phyloP scores from a whole-genome alignment of 2,113 vertebrate species.

The Columba livia region DNA sequence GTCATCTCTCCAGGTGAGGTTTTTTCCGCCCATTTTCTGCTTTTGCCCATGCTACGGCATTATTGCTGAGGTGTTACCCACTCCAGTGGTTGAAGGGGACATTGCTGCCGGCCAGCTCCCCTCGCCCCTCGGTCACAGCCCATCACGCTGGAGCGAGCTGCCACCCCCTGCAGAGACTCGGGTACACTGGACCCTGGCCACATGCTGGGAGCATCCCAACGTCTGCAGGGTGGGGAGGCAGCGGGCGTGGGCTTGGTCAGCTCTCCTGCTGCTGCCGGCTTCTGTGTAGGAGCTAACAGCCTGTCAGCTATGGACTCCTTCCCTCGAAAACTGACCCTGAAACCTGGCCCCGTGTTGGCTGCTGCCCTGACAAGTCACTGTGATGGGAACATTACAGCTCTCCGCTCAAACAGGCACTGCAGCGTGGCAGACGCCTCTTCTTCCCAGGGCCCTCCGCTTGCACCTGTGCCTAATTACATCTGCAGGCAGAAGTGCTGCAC shows the following conservation, averaged over 20 bases:
- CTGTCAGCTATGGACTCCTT: background rate
- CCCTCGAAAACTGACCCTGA: accelerated
- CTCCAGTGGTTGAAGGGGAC: accelerated
- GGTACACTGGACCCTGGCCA: accelerated
- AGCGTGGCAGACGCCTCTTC: background rate
- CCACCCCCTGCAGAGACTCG: accelerated
- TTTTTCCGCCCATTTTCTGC: background rate
- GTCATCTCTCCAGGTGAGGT: background rate
- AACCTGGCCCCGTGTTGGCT: accelerated
- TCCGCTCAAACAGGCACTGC: accelerated
- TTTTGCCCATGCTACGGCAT: background rate
- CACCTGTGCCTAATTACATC: background rate
- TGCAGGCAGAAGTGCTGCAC: background rate
- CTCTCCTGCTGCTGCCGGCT: background rate
- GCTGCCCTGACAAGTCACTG: accelerated
- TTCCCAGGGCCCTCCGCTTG: background rate
- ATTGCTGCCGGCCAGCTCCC: background rate
- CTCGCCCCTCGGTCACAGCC: background rate
- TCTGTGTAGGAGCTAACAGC: background rate
- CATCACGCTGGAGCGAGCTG: background rate
- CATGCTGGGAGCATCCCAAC: accelerated
- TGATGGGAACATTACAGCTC: accelerated
- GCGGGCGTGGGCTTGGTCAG: accelerated
- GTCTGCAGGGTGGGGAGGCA: accelerated
- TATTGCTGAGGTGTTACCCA: background rate